Conservation (phyloP, 2,888 invertebrate species). For the Andrena minutula region DNA sequence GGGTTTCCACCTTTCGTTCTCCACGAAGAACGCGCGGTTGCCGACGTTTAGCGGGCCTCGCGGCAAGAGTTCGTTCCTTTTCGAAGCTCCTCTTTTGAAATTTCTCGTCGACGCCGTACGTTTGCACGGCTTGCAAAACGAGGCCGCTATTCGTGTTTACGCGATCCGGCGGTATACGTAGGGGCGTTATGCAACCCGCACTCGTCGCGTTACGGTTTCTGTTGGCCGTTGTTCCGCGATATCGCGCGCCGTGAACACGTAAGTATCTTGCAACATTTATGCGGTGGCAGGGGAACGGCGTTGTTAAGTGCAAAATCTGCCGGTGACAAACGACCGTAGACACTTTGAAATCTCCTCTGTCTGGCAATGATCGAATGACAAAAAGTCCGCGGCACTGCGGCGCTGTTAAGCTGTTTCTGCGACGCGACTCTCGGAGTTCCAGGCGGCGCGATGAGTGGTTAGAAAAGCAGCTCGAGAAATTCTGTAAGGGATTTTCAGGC, state of each 20-base stretch:
- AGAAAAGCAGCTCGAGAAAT: neutral
- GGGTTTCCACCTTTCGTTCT: neutral
- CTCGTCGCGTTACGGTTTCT: slow-evolving; percentile 18
- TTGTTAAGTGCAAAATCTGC: slow-evolving; percentile 30
- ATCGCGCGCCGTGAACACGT: slow-evolving; percentile 17
- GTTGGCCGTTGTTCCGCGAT: slow-evolving; percentile 14
- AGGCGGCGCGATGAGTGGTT: neutral
- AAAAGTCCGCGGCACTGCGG: slow-evolving; percentile 11
- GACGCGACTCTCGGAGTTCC: neutral
- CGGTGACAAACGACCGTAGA: slow-evolving; percentile 19
- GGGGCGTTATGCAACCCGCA: slow-evolving; percentile 9
- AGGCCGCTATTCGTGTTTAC: slow-evolving; percentile 18
- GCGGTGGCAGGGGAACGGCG: slow-evolving; percentile 1
- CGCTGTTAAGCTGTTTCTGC: slow-evolving; percentile 8
- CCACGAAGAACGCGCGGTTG: neutral
- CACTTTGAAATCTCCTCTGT: slow-evolving; percentile 3
- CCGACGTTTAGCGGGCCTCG: neutral
- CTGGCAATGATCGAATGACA: slow-evolving; percentile 8
- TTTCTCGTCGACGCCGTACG: neutral
- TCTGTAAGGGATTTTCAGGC: neutral
- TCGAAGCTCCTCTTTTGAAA: neutral
- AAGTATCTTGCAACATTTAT: slow-evolving; percentile 31
- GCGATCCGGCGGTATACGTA: neutral
- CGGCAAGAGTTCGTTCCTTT: neutral
- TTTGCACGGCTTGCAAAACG: slow-evolving; percentile 3